Evolutionary conservation across 2,797 vertebrate genomes (phyloP).

Genomic region (Dendrocincla fuliginosa): DNA sequence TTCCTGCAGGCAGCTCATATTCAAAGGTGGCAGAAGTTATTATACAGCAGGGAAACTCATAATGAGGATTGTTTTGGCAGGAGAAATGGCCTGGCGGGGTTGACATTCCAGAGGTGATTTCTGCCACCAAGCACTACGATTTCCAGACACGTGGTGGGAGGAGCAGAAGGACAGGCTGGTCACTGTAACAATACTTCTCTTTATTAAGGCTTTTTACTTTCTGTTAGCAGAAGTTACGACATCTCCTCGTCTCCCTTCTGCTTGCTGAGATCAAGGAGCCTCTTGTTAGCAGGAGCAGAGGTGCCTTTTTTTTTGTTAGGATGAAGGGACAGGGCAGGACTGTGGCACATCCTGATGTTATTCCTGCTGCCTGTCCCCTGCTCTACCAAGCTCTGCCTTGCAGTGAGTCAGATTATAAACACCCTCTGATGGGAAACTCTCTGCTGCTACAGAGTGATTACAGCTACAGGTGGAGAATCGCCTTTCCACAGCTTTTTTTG

Average conservation of each 20-base stretch:
- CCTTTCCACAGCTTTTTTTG: background rate
- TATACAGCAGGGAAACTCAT: background rate
- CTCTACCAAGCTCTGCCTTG: rapidly evolving
- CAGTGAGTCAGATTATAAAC: background rate
- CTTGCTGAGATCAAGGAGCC: background rate
- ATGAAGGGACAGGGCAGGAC: background rate
- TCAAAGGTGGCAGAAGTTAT: background rate
- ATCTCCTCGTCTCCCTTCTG: background rate
- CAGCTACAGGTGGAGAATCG: background rate
- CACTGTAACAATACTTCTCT: background rate
- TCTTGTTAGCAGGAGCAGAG: background rate
- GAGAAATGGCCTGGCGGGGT: background rate
- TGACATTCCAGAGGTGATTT: background rate
- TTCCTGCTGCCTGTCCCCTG: background rate
- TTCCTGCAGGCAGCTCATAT: background rate
- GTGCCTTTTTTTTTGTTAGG: background rate
- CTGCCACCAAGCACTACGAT: background rate
- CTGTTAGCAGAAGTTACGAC: background rate
- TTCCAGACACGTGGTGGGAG: background rate
- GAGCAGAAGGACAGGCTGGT: background rate
- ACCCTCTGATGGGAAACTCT: background rate
- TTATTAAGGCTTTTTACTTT: background rate
- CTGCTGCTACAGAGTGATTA: background rate
- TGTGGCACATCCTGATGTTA: rapidly evolving
- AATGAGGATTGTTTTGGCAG: background rate